Base-by-base conservation (phyloP, 2,888 invertebrate species). In the Cataglyphis albicans region DNA sequence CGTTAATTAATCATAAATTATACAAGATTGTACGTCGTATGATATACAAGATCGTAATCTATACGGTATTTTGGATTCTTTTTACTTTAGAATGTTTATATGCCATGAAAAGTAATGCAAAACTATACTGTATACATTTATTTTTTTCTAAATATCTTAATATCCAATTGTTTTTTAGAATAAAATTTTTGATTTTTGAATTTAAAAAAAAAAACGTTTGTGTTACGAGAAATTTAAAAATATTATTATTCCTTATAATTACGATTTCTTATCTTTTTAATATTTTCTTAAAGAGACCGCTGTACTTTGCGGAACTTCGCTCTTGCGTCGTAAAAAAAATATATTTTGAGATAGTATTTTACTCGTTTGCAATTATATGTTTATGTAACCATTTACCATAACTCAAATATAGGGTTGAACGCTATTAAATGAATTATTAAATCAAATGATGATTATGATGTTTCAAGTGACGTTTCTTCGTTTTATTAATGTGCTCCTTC, bases 401-500 rank as follows among this genome's bases (percentile, higher is more conserved):
- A 80, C 25, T 81, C 70, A 59, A 72, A 67, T 76, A 67, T 73
- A 84, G 72, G 72, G 44, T 82, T 81, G 48, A 81, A 84, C 59
- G 72, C 81, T 86, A 86, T 89, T 89, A 87, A 85, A 85, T 48
- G 82, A 78, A 85, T 83, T 83, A 88, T 82, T 84, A 67, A 82
- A 88, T 84, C 78, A 78, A 81, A 82, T 83, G 63, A 21, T 78
- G 44, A 35, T 80, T 76, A 76, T 18, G 38, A 65, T 75, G 52
- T 65, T 75, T 75, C 48, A 35, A 75, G 29, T 21, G n/a, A 29
- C 12, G 59, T 59, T 32, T 68, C 29, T 9, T 2, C 63, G 63
- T 48, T 18, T 55, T 70, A 61, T 59, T 68, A 44, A 44, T 59
- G 21, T n/a, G 15, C 21, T 25, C 75, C 75, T 65, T 59, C 32